Evolutionary conservation across 2,888 invertebrate genomes (phyloP), one percentile per base, ranked within the genome.

Genomic region (Drosophila mettleri): DNA sequence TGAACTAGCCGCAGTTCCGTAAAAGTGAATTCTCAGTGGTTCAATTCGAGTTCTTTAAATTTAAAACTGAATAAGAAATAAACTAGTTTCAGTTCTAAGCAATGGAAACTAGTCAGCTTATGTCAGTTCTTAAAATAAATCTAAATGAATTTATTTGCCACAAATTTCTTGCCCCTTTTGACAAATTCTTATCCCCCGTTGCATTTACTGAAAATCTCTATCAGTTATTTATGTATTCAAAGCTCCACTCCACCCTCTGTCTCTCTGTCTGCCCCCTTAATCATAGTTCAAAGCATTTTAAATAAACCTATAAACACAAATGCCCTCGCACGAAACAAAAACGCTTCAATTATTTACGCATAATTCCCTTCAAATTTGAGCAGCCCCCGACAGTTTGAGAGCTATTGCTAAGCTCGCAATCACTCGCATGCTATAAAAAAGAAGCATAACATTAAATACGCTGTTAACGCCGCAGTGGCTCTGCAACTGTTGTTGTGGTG

Each of bases 361-460:
- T n/a, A 64, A 12, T 52, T 51, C 29, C 36, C 36, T 66, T 29
- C 10, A 34, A 60, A 51, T 53, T 43, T 20, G 20, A 46, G 10
- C 38, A 46, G 51, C 29, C 6, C 12, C 9, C 14, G 0, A 38
- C 74, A 74, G 75, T 78, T 78, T 46, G 6, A 3, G 2, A 18
- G 41, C 0, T 10, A 58, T 16, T 73, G 39, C 3, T 1, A 0
- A 22, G 55, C 31, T 2, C 49, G 31, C 22, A 27, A 60, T 29
- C 38, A 71, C 43, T 85, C 86, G 83, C 88, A 87, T 87, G 88
- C 77, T 57, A 86, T 43, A 81, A 68, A 45, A 31, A n/a, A 8
- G n/a, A n/a, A 10, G 29, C 52, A 31, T 48, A 14, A 49, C 53
- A 39, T n/a, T 48, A 48, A 43, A 54, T n/a, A 46, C 51, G 58